Conservation (phyloP, 2,888 invertebrate genomes). For the Neoscelio sp. region DNA sequence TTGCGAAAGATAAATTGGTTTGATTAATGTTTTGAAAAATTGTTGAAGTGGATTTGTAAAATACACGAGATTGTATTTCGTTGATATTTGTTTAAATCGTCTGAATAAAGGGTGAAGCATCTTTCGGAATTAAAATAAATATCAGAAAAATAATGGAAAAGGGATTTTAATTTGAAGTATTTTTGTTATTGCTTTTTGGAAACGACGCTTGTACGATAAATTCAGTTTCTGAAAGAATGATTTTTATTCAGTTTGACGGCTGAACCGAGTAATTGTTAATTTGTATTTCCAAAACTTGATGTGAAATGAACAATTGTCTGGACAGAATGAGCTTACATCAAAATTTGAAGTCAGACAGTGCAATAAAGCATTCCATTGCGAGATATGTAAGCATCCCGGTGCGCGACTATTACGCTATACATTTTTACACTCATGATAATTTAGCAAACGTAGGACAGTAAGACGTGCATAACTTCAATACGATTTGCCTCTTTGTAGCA, state of each 20-base stretch:
- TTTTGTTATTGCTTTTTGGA: too few species aligned
- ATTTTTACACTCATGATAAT: constrained; percentile 60
- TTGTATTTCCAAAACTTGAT: constrained; percentile 1
- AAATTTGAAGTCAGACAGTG: constrained; percentile 71
- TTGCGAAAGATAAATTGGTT: too few species aligned
- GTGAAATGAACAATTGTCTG: constrained; percentile 70
- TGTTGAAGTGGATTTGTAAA: too few species aligned
- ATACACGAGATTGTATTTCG: too few species aligned
- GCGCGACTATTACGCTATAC: constrained; percentile 42
- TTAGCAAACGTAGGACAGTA: constrained; percentile 38
- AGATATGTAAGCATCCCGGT: constrained; percentile 45
- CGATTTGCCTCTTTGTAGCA: not conserved
- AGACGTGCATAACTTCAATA: constrained; percentile 43
- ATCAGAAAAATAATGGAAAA: too few species aligned
- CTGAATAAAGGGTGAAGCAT: too few species aligned
- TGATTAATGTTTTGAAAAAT: too few species aligned
- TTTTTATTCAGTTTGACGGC: not conserved
- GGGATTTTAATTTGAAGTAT: too few species aligned
- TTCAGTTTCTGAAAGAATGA: too few species aligned
- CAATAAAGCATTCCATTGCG: constrained; percentile 64
- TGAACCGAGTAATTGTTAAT: not conserved
- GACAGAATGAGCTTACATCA: constrained; percentile 77
- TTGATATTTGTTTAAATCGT: too few species aligned
- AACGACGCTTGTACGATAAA: too few species aligned
- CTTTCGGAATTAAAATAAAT: too few species aligned